Evolutionary conservation across 2,797 vertebrate species (phyloP).

Genomic region (Crenichthys baileyi): DNA sequence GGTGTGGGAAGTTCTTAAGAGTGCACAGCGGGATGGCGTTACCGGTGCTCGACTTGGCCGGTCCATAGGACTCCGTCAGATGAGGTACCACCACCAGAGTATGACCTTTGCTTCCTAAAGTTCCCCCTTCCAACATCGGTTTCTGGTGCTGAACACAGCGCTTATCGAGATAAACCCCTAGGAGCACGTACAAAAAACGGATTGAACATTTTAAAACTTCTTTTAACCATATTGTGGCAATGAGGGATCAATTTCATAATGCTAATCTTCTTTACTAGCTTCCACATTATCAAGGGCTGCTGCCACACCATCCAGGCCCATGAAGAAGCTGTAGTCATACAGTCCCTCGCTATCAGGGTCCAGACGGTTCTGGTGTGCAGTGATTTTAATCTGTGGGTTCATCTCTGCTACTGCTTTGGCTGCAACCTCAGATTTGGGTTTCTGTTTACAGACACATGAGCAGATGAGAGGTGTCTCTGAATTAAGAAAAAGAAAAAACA

Average conservation of each 20-base stretch:
- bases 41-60: background rate
- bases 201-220: background rate
- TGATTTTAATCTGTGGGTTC: slow-evolving; percentile 84
- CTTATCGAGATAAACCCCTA: slow-evolving; percentile 86
- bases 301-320: slow-evolving; percentile 78
- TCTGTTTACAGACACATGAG: slow-evolving; percentile 72
- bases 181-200: slow-evolving; percentile 1
- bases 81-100: slow-evolving; percentile 83
- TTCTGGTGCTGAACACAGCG: slow-evolving; percentile 81
- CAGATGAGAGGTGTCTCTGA: background rate
- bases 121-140: slow-evolving; percentile 88
- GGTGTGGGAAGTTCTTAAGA: slow-evolving; percentile 84
- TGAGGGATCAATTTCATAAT: background rate
- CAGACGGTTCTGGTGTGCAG: slow-evolving; percentile 79
- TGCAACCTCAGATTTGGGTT: slow-evolving; percentile 84
- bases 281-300: slow-evolving; percentile 89
- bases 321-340: slow-evolving; percentile 85
- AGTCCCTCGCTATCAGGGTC: slow-evolving; percentile 81
- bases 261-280: slow-evolving; percentile 81
- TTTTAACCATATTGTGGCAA: background rate
- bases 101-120: slow-evolving; percentile 79
- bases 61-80: slow-evolving; percentile 80
- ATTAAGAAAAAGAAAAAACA: background rate
- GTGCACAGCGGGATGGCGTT: slow-evolving; percentile 85
- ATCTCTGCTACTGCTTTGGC: slow-evolving; percentile 77